Evolutionary conservation across 2,888 invertebrate genomes (phyloP).

Genomic region (Drosophila colorata): DNA sequence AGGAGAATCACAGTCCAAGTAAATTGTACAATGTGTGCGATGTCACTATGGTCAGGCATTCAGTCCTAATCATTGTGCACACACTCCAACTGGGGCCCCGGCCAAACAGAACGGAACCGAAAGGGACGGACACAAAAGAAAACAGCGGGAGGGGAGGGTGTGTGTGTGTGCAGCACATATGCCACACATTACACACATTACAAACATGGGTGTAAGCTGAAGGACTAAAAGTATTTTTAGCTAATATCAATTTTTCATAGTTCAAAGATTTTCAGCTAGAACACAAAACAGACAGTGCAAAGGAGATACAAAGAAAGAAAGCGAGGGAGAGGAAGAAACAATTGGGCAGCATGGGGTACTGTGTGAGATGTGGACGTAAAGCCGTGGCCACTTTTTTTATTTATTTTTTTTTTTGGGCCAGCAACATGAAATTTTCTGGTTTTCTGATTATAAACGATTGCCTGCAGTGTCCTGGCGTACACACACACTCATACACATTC

Average conservation of each 20-base stretch:
- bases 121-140: conserved; percentile 51
- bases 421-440: conserved; percentile 74
- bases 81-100: conserved; percentile 63
- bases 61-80: conserved; percentile 77
- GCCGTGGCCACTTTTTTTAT: conserved; percentile 42
- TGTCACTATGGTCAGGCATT: conserved; percentile 69
- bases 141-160: neutral
- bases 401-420: conserved; percentile 46
- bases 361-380: conserved; percentile 18
- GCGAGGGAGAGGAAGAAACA: neutral
- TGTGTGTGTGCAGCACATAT: conserved; percentile 32
- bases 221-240: conserved; percentile 79
- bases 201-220: conserved; percentile 40
- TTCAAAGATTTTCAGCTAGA: conserved; percentile 77
- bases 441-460: conserved; percentile 80
- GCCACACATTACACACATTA: conserved; percentile 22
- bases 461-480: conserved; percentile 60
- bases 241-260: conserved; percentile 82
- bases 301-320: neutral
- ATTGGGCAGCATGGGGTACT: neutral
- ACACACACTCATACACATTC: conserved; percentile 11
- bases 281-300: conserved; percentile 35
- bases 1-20: conserved; percentile 64
- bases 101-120: conserved; percentile 30
- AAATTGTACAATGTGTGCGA: conserved; percentile 79